These are phyloP conservation scores for Calameuta pallipes DNA, from an alignment of 2,888 invertebrate species.

Conservation along the genomic window DNA sequence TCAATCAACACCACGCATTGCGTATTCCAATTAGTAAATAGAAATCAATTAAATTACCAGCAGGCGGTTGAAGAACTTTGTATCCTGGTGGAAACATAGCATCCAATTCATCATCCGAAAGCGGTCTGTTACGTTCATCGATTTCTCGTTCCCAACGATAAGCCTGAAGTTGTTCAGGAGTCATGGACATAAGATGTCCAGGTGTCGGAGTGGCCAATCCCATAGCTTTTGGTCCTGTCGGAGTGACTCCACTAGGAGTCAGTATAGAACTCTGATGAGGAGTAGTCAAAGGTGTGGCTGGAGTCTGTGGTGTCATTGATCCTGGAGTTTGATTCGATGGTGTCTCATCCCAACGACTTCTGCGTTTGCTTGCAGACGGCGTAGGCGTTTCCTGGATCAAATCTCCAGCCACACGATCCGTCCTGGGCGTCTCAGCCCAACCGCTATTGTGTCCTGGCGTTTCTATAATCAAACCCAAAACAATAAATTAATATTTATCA, in stretches of 20 bases:
- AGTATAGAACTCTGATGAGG: constrained; percentile 79
- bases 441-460: constrained; percentile 97
- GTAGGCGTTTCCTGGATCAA: constrained; percentile 93
- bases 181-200: constrained; percentile 96
- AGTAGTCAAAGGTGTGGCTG: constrained; percentile 80
- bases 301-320: constrained; percentile 79
- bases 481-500: constrained; percentile 13
- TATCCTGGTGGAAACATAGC: constrained; percentile 98
- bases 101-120: constrained; percentile 97
- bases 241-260: constrained; percentile 74
- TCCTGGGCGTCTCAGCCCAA: constrained; percentile 99
- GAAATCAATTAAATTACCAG: constrained; percentile 68
- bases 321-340: constrained; percentile 81
- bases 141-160: constrained; percentile 99
- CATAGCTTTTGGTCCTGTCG: constrained; percentile 96
- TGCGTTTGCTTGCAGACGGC: constrained; percentile 92
- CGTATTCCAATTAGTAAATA: neutral
- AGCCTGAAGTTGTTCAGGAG: constrained; percentile 98
- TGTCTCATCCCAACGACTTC: constrained; percentile 99
- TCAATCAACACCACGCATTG: neutral
- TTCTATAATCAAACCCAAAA: constrained; percentile 69
- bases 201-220: constrained; percentile 98
- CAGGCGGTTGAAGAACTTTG: constrained; percentile 95
- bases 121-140: constrained; percentile 96
- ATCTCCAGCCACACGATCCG: constrained; percentile 86